Conservation (phyloP, 2,113 vertebrate genomes). For the Synchiropus splendidus region DNA sequence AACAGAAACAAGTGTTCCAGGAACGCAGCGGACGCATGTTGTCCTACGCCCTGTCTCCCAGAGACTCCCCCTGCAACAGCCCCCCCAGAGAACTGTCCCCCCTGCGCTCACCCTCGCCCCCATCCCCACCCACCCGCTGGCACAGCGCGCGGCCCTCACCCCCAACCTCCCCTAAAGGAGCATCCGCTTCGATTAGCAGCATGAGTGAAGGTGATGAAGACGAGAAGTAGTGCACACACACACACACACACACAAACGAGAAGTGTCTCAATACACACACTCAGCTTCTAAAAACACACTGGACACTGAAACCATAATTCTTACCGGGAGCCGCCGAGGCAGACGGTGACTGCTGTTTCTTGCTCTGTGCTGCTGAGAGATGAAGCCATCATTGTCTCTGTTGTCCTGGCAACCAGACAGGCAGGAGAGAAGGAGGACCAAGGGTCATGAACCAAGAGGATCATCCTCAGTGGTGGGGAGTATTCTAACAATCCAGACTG, state of each 20-base stretch:
- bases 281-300: slow-evolving; percentile 21
- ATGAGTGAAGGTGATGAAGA: slow-evolving; percentile 92
- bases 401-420: slow-evolving; percentile 15
- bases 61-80: slow-evolving; percentile 82
- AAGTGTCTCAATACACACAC: background rate
- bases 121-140: slow-evolving; percentile 71
- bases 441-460: slow-evolving; percentile 10
- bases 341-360: slow-evolving; percentile 9
- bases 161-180: slow-evolving; percentile 80
- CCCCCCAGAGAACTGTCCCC: slow-evolving; percentile 84
- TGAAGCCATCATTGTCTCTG: slow-evolving; percentile 39
- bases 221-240: slow-evolving; percentile 72
- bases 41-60: slow-evolving; percentile 87
- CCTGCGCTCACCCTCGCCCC: slow-evolving; percentile 81
- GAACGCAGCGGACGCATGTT: slow-evolving; percentile 86
- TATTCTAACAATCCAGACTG: no score
- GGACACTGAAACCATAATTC: slow-evolving; percentile 31
- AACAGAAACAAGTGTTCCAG: slow-evolving; percentile 96
- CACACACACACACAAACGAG: slow-evolving; percentile 5
- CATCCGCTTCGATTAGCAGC: slow-evolving; percentile 86
- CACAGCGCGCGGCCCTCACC: slow-evolving; percentile 71
- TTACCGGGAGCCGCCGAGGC: slow-evolving; percentile 24
- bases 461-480: slow-evolving; percentile 12
- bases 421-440: slow-evolving; percentile 1
- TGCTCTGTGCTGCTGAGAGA: slow-evolving; percentile 22